Conservation (phyloP, 30 jellyfish, hydroid and myxozoan genomes). For the Cassiopea andromeda region DNA sequence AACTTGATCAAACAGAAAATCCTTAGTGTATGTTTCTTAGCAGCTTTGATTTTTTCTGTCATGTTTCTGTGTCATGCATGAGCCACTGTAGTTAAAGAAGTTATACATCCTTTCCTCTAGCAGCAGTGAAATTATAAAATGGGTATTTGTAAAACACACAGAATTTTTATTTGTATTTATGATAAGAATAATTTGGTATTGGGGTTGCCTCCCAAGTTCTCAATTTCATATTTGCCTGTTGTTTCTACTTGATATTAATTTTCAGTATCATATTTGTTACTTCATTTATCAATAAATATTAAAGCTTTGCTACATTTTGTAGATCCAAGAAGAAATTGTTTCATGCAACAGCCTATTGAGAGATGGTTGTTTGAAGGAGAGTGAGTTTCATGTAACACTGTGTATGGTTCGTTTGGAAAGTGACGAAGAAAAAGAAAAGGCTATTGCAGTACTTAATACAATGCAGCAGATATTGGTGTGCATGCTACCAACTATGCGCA, state of each 20-base stretch:
- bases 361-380: slow-evolving; percentile 66
- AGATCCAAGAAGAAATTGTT: slow-evolving; percentile 84
- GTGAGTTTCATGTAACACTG: slow-evolving; percentile 86
- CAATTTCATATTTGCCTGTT: too few species aligned
- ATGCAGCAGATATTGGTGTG: slow-evolving; percentile 75
- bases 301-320: background rate
- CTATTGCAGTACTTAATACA: slow-evolving; percentile 55
- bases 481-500: slow-evolving; percentile 76
- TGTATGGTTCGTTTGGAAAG: slow-evolving; percentile 84
- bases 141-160: too few species aligned
- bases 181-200: too few species aligned
- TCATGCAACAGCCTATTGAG: slow-evolving; percentile 80
- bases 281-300: too few species aligned
- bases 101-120: too few species aligned
- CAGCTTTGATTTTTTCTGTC: background rate
- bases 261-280: background rate
- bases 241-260: background rate
- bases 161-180: too few species aligned
- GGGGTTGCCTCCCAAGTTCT: too few species aligned
- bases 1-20: slow-evolving; percentile 42
- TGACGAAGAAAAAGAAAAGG: slow-evolving; percentile 79
- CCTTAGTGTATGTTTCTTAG: slow-evolving; percentile 54
- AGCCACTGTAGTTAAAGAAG: background rate
- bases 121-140: too few species aligned
- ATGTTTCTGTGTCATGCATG: background rate